Evolutionary conservation across 2,113 vertebrate genomes (phyloP).

Genomic region (Xenopus tropicalis): UCB_Xtro_10.0 CM004443.2:38281001-38281500

Average conservation of each 20-base stretch:
- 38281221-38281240: conserved; percentile 25
- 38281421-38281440: conserved; percentile 22
- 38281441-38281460: conserved; percentile 38
- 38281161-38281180: not conserved
- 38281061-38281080: not conserved
- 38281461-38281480: conserved; percentile 43
- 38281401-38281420: conserved; percentile 40
- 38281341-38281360: conserved; percentile 43
- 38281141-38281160: not conserved
- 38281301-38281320: conserved; percentile 39
- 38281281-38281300: conserved; percentile 31
- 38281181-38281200: not conserved
- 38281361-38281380: conserved; percentile 40
- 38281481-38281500: conserved; percentile 20
- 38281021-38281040: not conserved
- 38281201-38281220: conserved; percentile 10
- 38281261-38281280: conserved; percentile 22
- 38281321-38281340: conserved; percentile 43
- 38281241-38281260: conserved; percentile 24
- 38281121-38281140: not conserved
- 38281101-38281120: not conserved
- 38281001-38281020: not conserved
- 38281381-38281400: conserved; percentile 43
- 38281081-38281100: not conserved
- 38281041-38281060: not conserved